A percentile compares a stretch with the other conserved stretches of the same genome.
Evolutionary conservation across 2,888 invertebrate species (phyloP).

Genomic region (Drepana falcataria): DNA sequence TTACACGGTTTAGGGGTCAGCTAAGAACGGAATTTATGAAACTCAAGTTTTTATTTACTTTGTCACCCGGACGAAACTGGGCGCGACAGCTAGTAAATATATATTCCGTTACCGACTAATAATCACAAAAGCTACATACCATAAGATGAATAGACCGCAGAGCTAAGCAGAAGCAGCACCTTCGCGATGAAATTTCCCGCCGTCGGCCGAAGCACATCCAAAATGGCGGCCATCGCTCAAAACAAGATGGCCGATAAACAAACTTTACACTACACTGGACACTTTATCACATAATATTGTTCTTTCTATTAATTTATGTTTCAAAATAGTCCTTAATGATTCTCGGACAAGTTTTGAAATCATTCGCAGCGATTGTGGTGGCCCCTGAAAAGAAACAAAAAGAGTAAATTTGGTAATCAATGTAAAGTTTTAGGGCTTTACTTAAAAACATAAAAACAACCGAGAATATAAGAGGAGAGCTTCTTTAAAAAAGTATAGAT

Average conservation of each 20-base stretch:
- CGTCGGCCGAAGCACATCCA: conserved; percentile 41
- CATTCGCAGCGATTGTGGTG: conserved; percentile 46
- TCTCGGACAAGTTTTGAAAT: conserved; percentile 31
- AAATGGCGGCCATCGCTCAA: conserved; percentile 52
- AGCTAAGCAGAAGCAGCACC: conserved; percentile 46
- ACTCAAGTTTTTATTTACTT: too few species aligned
- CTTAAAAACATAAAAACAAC: too few species aligned
- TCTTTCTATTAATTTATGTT: conserved; percentile 29
- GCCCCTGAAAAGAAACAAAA: conserved; percentile 39
- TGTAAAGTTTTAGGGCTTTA: too few species aligned
- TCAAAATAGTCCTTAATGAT: conserved; percentile 28
- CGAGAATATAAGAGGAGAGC: too few species aligned
- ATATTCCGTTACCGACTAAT: not conserved
- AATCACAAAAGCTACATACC: conserved; percentile 40
- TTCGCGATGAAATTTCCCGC: conserved; percentile 43
- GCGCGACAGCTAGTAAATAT: too few species aligned
- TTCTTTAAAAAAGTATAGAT: too few species aligned
- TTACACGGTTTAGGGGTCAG: too few species aligned
- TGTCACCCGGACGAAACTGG: too few species aligned
- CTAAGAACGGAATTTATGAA: too few species aligned
- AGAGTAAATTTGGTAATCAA: not conserved
- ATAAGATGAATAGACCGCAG: conserved; percentile 65
- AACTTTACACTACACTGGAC: conserved; percentile 41
- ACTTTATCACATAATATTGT: conserved; percentile 66
- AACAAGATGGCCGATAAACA: conserved; percentile 45